phyloP scores from a whole-genome alignment of 2,888 invertebrate species.

The Helicoverpa assulta region DNA sequence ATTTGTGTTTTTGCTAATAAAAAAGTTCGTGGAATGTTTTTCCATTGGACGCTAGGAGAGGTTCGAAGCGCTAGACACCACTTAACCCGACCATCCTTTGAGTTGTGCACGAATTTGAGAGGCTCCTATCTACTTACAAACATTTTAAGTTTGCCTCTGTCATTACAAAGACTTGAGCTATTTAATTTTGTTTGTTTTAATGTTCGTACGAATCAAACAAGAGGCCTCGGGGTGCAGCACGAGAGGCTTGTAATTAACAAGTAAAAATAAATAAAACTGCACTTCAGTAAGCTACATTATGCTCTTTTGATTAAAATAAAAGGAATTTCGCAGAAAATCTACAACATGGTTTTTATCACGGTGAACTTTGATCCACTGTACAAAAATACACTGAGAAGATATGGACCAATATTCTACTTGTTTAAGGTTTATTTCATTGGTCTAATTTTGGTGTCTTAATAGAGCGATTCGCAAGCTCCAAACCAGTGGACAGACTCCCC shows the following conservation, averaged over 20 bases:
- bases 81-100: slow-evolving; percentile 38
- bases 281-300: too few relatives aligned
- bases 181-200: not conserved
- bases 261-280: too few relatives aligned
- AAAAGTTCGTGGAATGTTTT: slow-evolving; percentile 46
- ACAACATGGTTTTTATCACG: too few relatives aligned
- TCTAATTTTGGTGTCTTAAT: too few relatives aligned
- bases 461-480: not conserved
- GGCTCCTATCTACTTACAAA: not conserved
- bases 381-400: too few relatives aligned
- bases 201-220: not conserved
- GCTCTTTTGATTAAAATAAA: too few relatives aligned
- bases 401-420: too few relatives aligned
- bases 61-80: slow-evolving; percentile 21
- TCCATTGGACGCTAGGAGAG: slow-evolving; percentile 24
- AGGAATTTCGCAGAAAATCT: too few relatives aligned
- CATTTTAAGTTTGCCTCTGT: not conserved
- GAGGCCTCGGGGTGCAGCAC: too few relatives aligned
- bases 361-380: too few relatives aligned
- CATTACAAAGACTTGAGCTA: not conserved
- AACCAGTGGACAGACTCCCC: slow-evolving; percentile 3
- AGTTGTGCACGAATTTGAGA: slow-evolving; percentile 25
- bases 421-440: too few relatives aligned
- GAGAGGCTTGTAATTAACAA: too few relatives aligned
- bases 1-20: slow-evolving; percentile 38